Conservation (phyloP, 2,888 invertebrate genomes). For the Andrena hattorfiana region DNA sequence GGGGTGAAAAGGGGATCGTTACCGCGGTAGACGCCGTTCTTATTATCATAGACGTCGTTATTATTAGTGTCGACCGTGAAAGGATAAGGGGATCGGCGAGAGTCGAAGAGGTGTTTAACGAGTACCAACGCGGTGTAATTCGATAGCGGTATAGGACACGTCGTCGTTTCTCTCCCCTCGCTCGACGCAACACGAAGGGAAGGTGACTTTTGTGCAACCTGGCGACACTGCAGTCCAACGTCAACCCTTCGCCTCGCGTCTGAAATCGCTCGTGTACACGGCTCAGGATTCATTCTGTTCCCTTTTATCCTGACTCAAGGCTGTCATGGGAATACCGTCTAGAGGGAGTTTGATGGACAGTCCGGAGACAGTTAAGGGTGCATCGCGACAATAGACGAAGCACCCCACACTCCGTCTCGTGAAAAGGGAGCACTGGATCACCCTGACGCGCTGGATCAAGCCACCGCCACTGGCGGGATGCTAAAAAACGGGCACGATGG, state of each 20-base stretch:
- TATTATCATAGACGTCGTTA: slow-evolving; percentile 55
- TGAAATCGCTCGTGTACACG: background rate
- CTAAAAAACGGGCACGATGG: background rate
- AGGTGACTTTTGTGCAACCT: slow-evolving; percentile 22
- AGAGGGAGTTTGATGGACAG: background rate
- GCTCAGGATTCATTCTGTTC: background rate
- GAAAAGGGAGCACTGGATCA: no score
- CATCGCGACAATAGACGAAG: no score
- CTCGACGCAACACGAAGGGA: background rate
- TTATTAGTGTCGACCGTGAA: slow-evolving; percentile 32
- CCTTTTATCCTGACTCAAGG: background rate
- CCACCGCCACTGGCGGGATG: background rate
- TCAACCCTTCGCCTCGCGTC: slow-evolving; percentile 26
- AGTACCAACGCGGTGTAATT: slow-evolving; percentile 57
- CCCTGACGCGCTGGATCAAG: no score
- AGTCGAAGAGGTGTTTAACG: slow-evolving; percentile 62
- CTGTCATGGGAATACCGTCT: background rate
- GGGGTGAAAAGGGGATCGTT: slow-evolving; percentile 12
- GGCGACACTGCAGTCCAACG: background rate
- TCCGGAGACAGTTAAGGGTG: background rate
- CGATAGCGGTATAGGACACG: slow-evolving; percentile 45
- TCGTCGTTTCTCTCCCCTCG: background rate
- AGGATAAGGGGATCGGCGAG: slow-evolving; percentile 30
- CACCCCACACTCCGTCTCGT: no score
- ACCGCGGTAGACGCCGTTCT: slow-evolving; percentile 24